Base-by-base conservation (phyloP, 2,888 invertebrate species). In the Urechis unicinctus region DNA sequence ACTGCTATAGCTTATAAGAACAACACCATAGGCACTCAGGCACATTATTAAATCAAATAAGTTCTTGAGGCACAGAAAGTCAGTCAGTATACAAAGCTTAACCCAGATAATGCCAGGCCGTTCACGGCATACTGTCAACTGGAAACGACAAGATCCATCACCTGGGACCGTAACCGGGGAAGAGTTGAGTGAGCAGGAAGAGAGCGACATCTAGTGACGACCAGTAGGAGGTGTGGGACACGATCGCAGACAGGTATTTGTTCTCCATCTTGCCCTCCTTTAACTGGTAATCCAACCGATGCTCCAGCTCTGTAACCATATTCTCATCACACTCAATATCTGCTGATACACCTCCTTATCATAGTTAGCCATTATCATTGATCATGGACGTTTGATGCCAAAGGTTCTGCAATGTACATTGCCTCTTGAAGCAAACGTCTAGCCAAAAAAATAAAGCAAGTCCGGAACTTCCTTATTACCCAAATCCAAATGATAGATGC, bases 201-300 rank as follows among this genome's bases (percentile, higher is more conserved):
- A 82, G 82, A 22, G 84, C 84, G 36, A 85, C 82, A 65, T 85
- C 85, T 52, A 81, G 81, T 66, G 83, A 84, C 64, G 77, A 81
- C 85, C 85, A 85, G 72, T 85, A 85, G 30, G 82, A 81, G 1
- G 85, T 84, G 71, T 85, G 85, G 0, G 84, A 83, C 31, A 83
- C 83, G 50, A 85, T 78, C 44, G 83, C 82, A 47, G 83, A 81
- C 52, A 84, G 75, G 71, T 85, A 85, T 64, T 82, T 82, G 63
- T 81, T 81, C 48, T 82, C 82, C 66, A 84, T 78, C 54, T 82
- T 82, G 31, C 82, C 81, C 52, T 83, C 82, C 61, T 80, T 76
- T 53, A 85, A 71, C 55, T 83, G 82, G 68, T 83, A 85, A 76
- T 85, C 85, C 65, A 85, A 71, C 45, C 85, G 81, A 67, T 82